Percentiles rank a stretch among this genome's conserved stretches.
These are phyloP conservation scores for Dorcus hopei DNA, from an alignment of 2,888 invertebrate genomes.

Conservation along the genomic window DNA sequence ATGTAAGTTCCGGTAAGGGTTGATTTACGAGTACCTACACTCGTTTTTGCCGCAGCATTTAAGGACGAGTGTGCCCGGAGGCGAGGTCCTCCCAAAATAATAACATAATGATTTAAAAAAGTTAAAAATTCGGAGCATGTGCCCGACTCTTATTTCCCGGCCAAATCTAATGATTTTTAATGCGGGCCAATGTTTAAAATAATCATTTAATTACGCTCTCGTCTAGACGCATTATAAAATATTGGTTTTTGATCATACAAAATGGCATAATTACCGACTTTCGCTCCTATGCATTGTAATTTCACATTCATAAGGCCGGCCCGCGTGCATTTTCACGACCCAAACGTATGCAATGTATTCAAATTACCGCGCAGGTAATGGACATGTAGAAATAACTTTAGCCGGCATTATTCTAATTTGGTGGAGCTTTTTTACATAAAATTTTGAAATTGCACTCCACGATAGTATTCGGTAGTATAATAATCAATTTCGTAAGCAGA, in stretches of 20 bases:
- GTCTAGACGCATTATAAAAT: conserved; percentile 32
- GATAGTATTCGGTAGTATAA: no score
- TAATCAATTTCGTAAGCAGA: no score
- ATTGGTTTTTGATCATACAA: conserved; percentile 33
- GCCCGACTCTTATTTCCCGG: not conserved
- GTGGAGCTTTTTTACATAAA: not conserved
- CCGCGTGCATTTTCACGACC: conserved; percentile 15
- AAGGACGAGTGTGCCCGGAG: conserved; percentile 12
- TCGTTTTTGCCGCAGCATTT: conserved; percentile 4
- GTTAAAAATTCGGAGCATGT: conserved; percentile 21
- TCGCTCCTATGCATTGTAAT: conserved; percentile 22
- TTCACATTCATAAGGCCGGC: conserved; percentile 21
- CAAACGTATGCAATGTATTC: conserved; percentile 20
- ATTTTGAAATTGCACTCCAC: no score
- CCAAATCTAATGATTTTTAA: conserved; percentile 21
- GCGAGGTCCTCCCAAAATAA: conserved; percentile 13
- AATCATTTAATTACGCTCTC: conserved; percentile 26
- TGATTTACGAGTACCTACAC: conserved; percentile 1
- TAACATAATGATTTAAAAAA: conserved; percentile 17
- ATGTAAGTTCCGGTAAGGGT: conserved; percentile 12
- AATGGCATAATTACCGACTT: conserved; percentile 31
- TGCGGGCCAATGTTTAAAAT: conserved; percentile 16
- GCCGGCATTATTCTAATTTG: conserved; percentile 2
- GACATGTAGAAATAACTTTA: conserved; percentile 3
- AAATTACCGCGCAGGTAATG: conserved; percentile 17